phyloP scores from a whole-genome alignment of 2,113 vertebrate genomes.

The Lanius collurio region DNA sequence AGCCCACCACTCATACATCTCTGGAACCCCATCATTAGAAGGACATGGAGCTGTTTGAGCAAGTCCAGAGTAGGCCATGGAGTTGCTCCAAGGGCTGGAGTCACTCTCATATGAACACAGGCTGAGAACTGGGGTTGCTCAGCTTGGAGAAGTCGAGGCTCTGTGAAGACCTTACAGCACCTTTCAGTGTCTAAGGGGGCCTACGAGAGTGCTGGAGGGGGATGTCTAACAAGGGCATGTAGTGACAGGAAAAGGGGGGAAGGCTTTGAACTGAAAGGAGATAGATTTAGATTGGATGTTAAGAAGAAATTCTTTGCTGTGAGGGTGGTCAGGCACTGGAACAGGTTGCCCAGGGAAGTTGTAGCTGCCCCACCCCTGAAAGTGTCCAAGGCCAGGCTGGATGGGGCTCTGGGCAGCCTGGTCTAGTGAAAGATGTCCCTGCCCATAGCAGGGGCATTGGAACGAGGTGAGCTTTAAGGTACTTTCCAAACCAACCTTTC shows the following conservation, averaged over 20 bases:
- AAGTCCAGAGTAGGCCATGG: neutral
- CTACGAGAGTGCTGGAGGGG: neutral
- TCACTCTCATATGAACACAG: neutral
- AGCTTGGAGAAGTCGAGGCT: neutral
- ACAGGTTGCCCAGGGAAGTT: neutral
- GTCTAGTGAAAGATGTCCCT: neutral
- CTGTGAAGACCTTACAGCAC: neutral
- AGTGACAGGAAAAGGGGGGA: neutral
- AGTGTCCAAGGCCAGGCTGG: neutral
- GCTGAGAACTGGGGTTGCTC: neutral
- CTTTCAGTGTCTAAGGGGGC: neutral
- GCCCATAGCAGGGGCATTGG: too few relatives aligned
- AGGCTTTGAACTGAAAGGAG: neutral
- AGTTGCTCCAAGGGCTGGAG: neutral
- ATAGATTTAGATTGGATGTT: neutral
- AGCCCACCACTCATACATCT: rapidly evolving
- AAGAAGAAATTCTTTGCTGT: neutral
- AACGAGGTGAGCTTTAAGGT: neutral
- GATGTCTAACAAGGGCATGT: neutral
- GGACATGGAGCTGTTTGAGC: neutral
- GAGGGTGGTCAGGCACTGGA: neutral
- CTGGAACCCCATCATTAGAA: neutral
- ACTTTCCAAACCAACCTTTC: neutral
- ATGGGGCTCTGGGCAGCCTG: neutral
- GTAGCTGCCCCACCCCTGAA: neutral